Conservation (phyloP, 2,113 vertebrate genomes). For the Microcebus griseorufus region DNA sequence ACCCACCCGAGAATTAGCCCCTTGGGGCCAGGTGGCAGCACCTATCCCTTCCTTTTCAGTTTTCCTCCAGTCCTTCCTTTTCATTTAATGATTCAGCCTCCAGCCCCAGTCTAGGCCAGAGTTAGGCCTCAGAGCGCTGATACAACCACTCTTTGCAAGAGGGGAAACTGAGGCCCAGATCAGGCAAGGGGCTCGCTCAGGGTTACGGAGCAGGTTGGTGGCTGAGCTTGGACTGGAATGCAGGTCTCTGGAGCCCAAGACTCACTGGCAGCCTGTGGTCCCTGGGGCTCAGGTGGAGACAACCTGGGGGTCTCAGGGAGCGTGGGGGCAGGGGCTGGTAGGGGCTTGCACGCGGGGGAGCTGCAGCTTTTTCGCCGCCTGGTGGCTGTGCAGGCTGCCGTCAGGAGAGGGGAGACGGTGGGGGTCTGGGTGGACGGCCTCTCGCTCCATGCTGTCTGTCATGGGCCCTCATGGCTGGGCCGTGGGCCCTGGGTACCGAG, state of each 20-base stretch:
- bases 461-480: neutral
- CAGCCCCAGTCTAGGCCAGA: neutral
- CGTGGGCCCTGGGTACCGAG: neutral
- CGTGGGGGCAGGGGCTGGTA: neutral
- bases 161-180: neutral
- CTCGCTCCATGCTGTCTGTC: neutral
- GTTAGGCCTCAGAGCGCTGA: neutral
- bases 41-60: neutral
- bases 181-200: neutral
- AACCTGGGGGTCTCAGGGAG: neutral
- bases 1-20: neutral
- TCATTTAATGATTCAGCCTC: neutral
- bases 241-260: neutral
- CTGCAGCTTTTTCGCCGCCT: neutral
- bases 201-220: neutral
- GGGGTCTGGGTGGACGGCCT: neutral
- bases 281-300: neutral
- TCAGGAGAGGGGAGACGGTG: neutral
- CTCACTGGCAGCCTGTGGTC: neutral
- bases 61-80: neutral
- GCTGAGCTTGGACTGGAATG: neutral
- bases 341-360: accelerated
- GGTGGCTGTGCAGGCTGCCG: neutral
- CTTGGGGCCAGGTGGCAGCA: neutral
- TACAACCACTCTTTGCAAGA: neutral